Conservation (phyloP, 2,113 vertebrate species). For the Ptilorrhoa leucosticta region DNA sequence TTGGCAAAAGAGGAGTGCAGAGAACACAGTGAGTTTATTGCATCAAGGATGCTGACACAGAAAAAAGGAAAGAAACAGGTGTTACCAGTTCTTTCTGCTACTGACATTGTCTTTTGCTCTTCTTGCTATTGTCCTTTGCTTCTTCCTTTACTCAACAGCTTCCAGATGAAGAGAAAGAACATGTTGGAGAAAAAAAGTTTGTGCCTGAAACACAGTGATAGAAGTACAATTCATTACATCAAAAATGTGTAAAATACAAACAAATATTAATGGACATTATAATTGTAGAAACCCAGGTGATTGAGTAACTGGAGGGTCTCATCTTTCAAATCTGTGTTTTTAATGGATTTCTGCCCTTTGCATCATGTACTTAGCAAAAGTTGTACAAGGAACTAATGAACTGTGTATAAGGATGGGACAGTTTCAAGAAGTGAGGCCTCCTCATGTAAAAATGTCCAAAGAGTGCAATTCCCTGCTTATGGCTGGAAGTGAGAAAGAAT, state of each 20-base stretch:
- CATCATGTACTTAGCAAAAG: neutral
- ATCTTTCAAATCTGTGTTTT: neutral
- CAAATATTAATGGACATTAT: neutral
- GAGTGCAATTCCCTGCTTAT: neutral
- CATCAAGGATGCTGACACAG: neutral
- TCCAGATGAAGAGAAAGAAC: neutral
- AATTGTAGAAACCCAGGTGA: neutral
- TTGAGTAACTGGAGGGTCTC: neutral
- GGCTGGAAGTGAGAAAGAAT: neutral
- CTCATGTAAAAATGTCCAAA: rapidly evolving
- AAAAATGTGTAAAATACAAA: neutral
- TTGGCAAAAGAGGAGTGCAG: neutral
- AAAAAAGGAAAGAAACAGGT: neutral
- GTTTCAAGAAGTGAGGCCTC: neutral
- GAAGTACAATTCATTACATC: neutral
- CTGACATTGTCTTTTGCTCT: neutral
- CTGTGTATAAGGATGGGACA: rapidly evolving
- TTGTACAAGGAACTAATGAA: neutral
- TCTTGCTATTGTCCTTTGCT: neutral
- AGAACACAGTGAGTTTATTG: neutral
- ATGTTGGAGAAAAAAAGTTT: rapidly evolving
- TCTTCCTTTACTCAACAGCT: neutral
- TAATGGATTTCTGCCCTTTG: neutral
- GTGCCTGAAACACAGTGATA: neutral
- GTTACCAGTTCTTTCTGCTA: neutral